Evolutionary conservation across 2,113 vertebrate genomes (phyloP).

Genomic region (Neodon shergylaensis): DNA sequence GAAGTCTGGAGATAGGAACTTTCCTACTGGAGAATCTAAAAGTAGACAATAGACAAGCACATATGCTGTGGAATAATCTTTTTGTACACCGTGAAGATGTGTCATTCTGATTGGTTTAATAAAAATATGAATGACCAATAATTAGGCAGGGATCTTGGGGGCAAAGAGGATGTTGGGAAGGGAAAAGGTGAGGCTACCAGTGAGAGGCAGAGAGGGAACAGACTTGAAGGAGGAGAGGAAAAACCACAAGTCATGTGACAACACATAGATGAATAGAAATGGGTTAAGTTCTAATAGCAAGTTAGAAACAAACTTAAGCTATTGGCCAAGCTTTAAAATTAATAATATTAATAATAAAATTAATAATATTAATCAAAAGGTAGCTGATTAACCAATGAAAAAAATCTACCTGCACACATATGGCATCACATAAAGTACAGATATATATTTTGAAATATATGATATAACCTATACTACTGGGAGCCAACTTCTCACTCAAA

Average conservation of each 20-base stretch:
- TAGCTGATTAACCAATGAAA: not conserved
- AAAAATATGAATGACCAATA: not conserved
- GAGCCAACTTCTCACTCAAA: not conserved
- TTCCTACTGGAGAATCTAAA: constrained; percentile 26
- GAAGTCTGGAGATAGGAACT: not conserved
- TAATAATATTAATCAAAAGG: not conserved
- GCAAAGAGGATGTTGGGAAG: not conserved
- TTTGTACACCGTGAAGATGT: not conserved
- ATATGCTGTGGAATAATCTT: not conserved
- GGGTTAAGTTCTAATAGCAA: not conserved
- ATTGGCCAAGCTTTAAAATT: not conserved
- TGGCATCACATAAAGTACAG: not conserved
- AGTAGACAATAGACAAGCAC: not conserved
- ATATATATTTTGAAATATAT: not conserved
- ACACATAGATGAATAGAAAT: not conserved
- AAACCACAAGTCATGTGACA: not conserved
- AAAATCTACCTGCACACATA: not conserved
- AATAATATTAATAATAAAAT: not conserved
- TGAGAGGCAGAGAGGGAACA: not conserved
- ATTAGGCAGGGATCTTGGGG: not conserved
- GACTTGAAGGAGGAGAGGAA: not conserved
- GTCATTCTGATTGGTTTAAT: not conserved
- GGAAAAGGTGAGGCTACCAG: not conserved
- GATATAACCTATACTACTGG: not conserved
- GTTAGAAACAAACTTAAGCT: not conserved